Conservation (phyloP, 2,113 vertebrate species). For the Pygoscelis antarcticus region DNA sequence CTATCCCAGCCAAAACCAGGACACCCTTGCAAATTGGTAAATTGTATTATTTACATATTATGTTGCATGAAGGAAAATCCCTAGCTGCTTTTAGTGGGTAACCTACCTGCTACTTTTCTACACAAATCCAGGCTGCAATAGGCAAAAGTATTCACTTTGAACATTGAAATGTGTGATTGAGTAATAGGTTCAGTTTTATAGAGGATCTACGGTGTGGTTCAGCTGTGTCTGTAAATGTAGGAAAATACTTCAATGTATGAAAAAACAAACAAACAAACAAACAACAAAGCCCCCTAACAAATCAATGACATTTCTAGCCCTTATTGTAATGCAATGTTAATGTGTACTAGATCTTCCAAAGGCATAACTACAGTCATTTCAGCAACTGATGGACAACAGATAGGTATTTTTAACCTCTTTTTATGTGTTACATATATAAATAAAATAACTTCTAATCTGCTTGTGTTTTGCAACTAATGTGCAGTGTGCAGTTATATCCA, state of each 20-base stretch:
- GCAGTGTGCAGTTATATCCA: not conserved
- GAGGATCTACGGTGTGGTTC: not conserved
- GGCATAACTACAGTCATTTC: not conserved
- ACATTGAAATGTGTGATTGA: not conserved
- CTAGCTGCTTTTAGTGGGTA: not conserved
- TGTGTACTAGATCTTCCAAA: not conserved
- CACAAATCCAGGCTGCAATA: not conserved
- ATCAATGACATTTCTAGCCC: not conserved
- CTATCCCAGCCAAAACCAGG: no score
- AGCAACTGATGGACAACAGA: not conserved
- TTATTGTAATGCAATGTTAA: not conserved
- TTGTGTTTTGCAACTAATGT: not conserved
- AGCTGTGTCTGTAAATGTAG: not conserved
- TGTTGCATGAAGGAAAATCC: not conserved
- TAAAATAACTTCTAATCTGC: not conserved
- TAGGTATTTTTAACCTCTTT: not conserved
- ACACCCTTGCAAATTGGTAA: not conserved
- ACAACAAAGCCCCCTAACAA: accelerated
- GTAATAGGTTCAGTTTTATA: not conserved
- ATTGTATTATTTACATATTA: not conserved
- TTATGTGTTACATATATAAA: not conserved
- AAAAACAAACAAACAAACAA: not conserved
- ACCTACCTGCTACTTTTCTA: not conserved
- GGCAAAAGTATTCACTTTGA: not conserved
- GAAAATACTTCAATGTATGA: not conserved